A percentile compares a stretch with the other conserved stretches of the same genome.
Conservation (phyloP, 2,888 invertebrate species). For the Napeogenes inachia region DNA sequence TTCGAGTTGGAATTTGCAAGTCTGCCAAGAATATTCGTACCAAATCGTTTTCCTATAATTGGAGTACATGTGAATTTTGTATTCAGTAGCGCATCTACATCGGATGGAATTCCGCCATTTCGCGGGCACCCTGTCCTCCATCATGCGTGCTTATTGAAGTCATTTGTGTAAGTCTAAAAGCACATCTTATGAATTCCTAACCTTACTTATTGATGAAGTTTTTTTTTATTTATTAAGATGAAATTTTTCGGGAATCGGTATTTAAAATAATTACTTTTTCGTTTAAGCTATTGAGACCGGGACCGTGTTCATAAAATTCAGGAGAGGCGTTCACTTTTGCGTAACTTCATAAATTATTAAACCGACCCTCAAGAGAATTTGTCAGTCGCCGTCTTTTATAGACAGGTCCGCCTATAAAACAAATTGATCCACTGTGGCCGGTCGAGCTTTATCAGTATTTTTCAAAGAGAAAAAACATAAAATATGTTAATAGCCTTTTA, state of each 20-base stretch:
- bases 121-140: slow-evolving; percentile 66
- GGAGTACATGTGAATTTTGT: slow-evolving; percentile 77
- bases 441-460: slow-evolving; percentile 51
- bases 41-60: slow-evolving; percentile 79
- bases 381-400: slow-evolving; percentile 57
- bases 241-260: not conserved
- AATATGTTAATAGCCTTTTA: slow-evolving; percentile 23
- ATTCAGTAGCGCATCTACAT: slow-evolving; percentile 75
- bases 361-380: slow-evolving; percentile 47
- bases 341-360: slow-evolving; percentile 53
- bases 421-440: slow-evolving; percentile 55
- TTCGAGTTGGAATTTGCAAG: slow-evolving; percentile 75
- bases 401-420: slow-evolving; percentile 54
- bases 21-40: slow-evolving; percentile 77
- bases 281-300: slow-evolving; percentile 13
- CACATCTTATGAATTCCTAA: slow-evolving; percentile 15
- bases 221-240: not conserved
- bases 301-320: slow-evolving; percentile 28
- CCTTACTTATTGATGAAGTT: slow-evolving; percentile 5
- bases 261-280: not conserved
- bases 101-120: slow-evolving; percentile 72
- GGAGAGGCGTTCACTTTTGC: slow-evolving; percentile 35
- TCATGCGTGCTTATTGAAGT: slow-evolving; percentile 75
- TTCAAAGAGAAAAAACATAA: slow-evolving; percentile 39
- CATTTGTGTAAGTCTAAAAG: slow-evolving; percentile 52